These are phyloP conservation scores for Temnothorax rugatulus DNA, from an alignment of 2,888 invertebrate genomes.

Conservation along the genomic window DNA sequence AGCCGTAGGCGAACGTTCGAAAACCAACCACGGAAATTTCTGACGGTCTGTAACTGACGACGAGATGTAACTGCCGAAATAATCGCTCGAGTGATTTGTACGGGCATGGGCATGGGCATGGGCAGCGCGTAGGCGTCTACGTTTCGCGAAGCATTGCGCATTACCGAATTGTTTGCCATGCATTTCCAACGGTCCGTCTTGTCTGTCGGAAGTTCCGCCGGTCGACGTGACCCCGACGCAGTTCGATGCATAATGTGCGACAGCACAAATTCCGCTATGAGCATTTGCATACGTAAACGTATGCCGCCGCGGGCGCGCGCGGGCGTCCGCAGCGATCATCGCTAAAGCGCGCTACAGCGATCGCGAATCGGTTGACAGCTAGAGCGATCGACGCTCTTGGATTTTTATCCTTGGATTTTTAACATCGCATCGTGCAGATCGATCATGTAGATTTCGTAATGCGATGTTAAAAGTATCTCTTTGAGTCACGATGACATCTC, in stretches of 20 bases:
- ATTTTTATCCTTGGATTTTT: background rate
- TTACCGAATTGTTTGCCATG: slow-evolving; percentile 78
- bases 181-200: slow-evolving; percentile 77
- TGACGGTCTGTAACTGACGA: slow-evolving; percentile 44
- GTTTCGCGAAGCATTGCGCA: slow-evolving; percentile 63
- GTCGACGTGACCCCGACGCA: slow-evolving; percentile 69
- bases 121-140: slow-evolving; percentile 13
- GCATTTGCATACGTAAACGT: slow-evolving; percentile 80
- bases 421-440: slow-evolving; percentile 30
- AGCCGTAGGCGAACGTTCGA: slow-evolving; percentile 16
- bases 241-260: slow-evolving; percentile 70
- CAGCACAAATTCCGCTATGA: slow-evolving; percentile 76
- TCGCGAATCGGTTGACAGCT: slow-evolving; percentile 52
- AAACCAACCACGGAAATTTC: slow-evolving; percentile 44
- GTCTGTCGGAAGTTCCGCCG: slow-evolving; percentile 78
- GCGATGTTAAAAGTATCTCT: slow-evolving; percentile 55
- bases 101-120: background rate
- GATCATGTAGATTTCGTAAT: slow-evolving; percentile 18
- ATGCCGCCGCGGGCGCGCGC: slow-evolving; percentile 42
- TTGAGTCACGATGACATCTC: background rate
- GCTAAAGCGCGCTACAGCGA: slow-evolving; percentile 20
- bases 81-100: slow-evolving; percentile 44
- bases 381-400: slow-evolving; percentile 40
- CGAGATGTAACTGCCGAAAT: slow-evolving; percentile 39
- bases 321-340: slow-evolving; percentile 72